Conservation (phyloP, 2,113 vertebrate genomes). For the Campylomormyrus numenius region DNA sequence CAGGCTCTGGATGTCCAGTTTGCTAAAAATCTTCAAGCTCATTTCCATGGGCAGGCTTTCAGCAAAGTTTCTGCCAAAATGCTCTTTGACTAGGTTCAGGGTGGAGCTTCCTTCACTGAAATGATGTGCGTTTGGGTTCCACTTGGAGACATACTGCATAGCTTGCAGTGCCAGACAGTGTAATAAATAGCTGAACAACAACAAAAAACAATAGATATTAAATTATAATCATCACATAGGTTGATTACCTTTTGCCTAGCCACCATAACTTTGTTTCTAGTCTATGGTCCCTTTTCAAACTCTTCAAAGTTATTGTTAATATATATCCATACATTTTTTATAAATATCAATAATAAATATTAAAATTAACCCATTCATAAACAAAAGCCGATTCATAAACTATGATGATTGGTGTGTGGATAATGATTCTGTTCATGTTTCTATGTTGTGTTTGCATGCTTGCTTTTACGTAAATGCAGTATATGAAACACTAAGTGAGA, state of each 20-base stretch:
- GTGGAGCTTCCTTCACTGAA: slow-evolving; percentile 22
- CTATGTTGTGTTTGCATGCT: neutral
- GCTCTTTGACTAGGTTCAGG: neutral
- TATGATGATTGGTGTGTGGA: neutral
- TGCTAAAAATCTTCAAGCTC: slow-evolving; percentile 64
- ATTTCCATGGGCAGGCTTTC: slow-evolving; percentile 68
- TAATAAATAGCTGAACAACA: neutral
- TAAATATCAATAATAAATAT: neutral
- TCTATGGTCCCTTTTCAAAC: neutral
- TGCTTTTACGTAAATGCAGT: neutral
- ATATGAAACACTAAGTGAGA: neutral
- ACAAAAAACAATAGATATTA: neutral
- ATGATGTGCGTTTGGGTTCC: slow-evolving; percentile 24
- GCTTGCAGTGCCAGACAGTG: slow-evolving; percentile 24
- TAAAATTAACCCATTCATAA: neutral
- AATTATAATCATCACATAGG: neutral
- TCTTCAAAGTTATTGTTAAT: neutral
- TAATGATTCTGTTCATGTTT: neutral
- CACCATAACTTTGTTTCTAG: neutral
- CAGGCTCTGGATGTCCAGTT: slow-evolving; percentile 68
- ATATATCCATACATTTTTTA: neutral
- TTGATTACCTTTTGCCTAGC: neutral
- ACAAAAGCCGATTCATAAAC: neutral
- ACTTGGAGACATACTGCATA: slow-evolving; percentile 55
- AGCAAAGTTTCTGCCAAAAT: slow-evolving; percentile 49